phyloP scores from a whole-genome alignment of 2,797 vertebrate species.

The Labroides dimidiatus region DNA sequence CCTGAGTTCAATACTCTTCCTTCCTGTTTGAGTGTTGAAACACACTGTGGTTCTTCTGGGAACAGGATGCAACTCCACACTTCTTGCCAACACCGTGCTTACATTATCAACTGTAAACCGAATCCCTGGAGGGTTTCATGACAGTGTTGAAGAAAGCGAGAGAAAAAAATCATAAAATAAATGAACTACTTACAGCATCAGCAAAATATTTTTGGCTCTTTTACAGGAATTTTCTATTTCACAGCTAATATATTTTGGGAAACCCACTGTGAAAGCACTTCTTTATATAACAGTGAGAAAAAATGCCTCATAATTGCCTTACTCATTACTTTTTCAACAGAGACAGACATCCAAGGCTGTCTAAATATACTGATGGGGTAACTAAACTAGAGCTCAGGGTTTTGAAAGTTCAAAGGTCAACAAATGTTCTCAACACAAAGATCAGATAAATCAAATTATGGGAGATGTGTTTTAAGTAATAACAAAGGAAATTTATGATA shows the following conservation, averaged over 20 bases:
- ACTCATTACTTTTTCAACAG: background rate
- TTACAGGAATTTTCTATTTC: constrained; percentile 17
- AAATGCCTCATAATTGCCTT: background rate
- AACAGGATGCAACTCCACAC: constrained; percentile 61
- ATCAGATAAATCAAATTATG: background rate
- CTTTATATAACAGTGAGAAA: constrained; percentile 3
- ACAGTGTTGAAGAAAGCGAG: constrained; percentile 23
- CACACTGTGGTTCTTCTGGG: constrained; percentile 57
- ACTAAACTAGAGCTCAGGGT: background rate
- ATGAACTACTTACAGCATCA: constrained; percentile 8
- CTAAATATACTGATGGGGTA: no score
- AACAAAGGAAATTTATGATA: background rate
- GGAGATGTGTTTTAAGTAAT: constrained; percentile 3
- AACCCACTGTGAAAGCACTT: constrained; percentile 1
- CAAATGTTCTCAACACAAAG: background rate
- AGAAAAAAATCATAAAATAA: constrained; percentile 10
- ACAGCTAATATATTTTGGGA: constrained; percentile 11
- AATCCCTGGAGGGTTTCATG: constrained; percentile 24
- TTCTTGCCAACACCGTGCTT: constrained; percentile 52
- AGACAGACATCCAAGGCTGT: no score
- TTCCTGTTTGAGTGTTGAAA: constrained; percentile 62
- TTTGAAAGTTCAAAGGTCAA: constrained; percentile 1
- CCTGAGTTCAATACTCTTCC: constrained; percentile 56
- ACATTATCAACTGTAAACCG: constrained; percentile 18
- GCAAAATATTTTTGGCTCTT: constrained; percentile 13